A percentile compares a stretch with the other conserved stretches of the same genome.
Evolutionary conservation across 2,888 invertebrate species (phyloP).

Genomic region (Drosophila melanosoma): DNA sequence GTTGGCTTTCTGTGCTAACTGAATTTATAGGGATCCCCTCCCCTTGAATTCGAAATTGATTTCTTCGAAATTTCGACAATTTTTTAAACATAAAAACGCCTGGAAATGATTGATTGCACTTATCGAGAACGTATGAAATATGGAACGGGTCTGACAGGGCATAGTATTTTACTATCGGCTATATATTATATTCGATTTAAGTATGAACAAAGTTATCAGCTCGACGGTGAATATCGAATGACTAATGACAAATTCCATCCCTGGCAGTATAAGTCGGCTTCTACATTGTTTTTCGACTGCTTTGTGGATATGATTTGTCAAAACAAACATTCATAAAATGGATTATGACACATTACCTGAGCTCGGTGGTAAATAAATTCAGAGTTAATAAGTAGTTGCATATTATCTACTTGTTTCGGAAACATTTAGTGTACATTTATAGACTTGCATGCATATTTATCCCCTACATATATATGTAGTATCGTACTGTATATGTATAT

Average conservation of each 20-base stretch:
- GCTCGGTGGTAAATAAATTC: slow-evolving; percentile 60
- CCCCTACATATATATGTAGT: slow-evolving; percentile 8
- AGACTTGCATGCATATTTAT: slow-evolving; percentile 10
- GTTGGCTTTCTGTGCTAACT: background rate
- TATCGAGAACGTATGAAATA: background rate
- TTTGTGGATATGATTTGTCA: slow-evolving; percentile 58
- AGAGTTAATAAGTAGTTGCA: slow-evolving; percentile 9
- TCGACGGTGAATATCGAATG: slow-evolving; percentile 25
- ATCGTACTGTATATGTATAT: slow-evolving; percentile 1
- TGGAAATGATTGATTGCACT: background rate
- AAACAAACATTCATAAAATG: slow-evolving; percentile 59
- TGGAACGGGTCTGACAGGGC: background rate
- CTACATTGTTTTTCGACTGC: slow-evolving; percentile 60
- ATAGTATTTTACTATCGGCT: background rate
- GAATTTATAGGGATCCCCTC: background rate
- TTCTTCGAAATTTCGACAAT: background rate
- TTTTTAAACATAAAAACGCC: background rate
- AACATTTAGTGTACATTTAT: slow-evolving; percentile 11
- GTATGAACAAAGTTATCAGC: background rate
- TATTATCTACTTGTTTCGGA: slow-evolving; percentile 6
- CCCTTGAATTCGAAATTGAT: background rate
- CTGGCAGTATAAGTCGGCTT: slow-evolving; percentile 66
- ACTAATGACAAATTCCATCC: slow-evolving; percentile 15
- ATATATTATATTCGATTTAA: background rate
- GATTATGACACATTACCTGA: slow-evolving; percentile 65